Percentiles rank a stretch among this genome's conserved stretches.
Evolutionary conservation across 2,888 invertebrate genomes (phyloP).

Genomic region (Tubulanus polymorphus): DNA sequence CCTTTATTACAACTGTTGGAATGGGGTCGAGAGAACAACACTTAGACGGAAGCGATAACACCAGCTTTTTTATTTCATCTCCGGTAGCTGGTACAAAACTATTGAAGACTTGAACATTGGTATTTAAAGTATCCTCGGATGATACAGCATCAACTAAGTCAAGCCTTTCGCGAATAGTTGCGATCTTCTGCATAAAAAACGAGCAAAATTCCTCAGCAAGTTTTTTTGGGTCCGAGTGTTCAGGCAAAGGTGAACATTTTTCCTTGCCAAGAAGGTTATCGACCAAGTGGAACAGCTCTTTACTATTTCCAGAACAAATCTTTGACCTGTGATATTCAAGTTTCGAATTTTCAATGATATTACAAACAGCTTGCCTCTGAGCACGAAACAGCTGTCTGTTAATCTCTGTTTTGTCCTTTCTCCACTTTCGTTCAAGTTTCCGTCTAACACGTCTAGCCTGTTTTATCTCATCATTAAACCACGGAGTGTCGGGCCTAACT

Average conservation of each 20-base stretch:
- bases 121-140: neutral
- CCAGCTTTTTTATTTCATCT: neutral
- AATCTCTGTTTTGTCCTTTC: neutral
- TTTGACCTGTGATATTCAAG: neutral
- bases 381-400: neutral
- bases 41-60: neutral
- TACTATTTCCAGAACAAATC: neutral
- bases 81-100: neutral
- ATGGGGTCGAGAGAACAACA: neutral
- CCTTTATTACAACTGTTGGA: neutral
- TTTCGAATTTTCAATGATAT: neutral
- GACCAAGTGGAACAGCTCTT: neutral
- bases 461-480: neutral
- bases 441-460: neutral
- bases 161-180: neutral
- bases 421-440: no score
- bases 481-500: neutral
- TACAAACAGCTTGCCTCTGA: neutral
- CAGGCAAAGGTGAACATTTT: neutral
- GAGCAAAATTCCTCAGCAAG: neutral
- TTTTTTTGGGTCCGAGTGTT: neutral
- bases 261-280: no score
- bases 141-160: neutral
- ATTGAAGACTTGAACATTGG: neutral
- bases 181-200: neutral